A percentile compares a stretch with the other conserved stretches of the same genome.
Evolutionary conservation across 1,140 invertebrate genomes (phyloP).

Genomic region (Coelopa frigida): DNA sequence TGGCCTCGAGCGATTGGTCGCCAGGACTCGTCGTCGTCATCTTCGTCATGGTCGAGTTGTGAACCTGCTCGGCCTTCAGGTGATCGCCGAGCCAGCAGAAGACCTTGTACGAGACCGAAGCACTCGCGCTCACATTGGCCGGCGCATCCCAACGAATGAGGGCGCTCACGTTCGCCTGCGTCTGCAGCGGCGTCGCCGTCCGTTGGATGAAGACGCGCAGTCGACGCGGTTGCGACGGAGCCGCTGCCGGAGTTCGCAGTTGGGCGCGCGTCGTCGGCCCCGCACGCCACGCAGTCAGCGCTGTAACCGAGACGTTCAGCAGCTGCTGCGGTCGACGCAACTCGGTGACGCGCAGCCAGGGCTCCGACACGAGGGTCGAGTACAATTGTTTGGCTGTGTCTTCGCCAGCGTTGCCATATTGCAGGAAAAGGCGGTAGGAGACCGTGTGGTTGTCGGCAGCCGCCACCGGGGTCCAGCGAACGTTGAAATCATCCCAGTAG

Average conservation of each 20-base stretch:
- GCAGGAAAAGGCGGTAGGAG: constrained; percentile 53
- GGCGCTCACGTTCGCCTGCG: constrained; percentile 32
- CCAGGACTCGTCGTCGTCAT: no score
- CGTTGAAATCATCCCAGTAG: constrained; percentile 65
- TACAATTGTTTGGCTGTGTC: constrained; percentile 10
- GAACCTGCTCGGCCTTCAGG: constrained; percentile 20
- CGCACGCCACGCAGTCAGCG: constrained; percentile 78
- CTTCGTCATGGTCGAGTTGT: constrained; percentile 17
- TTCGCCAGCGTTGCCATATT: constrained; percentile 11
- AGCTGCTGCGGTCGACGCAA: constrained; percentile 58
- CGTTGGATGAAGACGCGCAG: constrained; percentile 62
- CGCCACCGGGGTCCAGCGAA: constrained; percentile 67
- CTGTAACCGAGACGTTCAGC: constrained; percentile 63
- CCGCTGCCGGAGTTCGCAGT: constrained; percentile 60
- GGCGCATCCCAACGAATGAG: constrained; percentile 71
- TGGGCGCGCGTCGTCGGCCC: constrained; percentile 53
- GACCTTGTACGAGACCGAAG: constrained; percentile 25
- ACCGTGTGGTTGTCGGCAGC: constrained; percentile 73
- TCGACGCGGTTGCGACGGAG: constrained; percentile 61
- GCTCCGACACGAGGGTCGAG: constrained; percentile 18
- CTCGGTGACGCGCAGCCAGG: constrained; percentile 30
- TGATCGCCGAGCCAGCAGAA: constrained; percentile 30
- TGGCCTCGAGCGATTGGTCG: constrained; percentile 17
- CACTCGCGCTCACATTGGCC: constrained; percentile 56
- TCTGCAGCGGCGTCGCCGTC: constrained; percentile 24